These are phyloP conservation scores for Protobothrops flavoviridis DNA, from an alignment of 2,113 vertebrate species.

Conservation along the genomic window DNA sequence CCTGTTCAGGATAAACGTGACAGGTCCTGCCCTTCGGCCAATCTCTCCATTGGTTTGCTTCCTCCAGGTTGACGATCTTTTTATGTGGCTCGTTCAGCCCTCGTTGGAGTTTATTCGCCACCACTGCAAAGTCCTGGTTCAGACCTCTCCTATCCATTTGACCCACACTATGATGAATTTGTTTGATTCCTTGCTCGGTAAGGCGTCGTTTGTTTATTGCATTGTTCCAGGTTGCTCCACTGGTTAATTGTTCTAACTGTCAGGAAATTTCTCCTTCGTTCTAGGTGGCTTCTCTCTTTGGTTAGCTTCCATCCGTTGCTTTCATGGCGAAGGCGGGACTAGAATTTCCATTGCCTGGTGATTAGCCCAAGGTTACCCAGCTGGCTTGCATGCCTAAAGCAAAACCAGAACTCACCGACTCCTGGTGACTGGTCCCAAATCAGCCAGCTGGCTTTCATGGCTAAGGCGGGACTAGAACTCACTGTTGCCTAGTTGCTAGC, in stretches of 20 bases:
- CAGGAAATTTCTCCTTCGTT: too few species aligned
- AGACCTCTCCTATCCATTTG: constrained; percentile 83
- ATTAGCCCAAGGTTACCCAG: neutral
- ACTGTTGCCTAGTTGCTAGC: neutral
- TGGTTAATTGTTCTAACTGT: too few species aligned
- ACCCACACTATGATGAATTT: constrained; percentile 82
- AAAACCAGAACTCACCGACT: neutral
- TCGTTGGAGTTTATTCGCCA: constrained; percentile 81
- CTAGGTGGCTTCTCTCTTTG: too few species aligned
- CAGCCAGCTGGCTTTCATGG: neutral
- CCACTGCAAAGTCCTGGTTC: constrained; percentile 80
- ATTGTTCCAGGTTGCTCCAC: too few species aligned
- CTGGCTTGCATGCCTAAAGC: neutral
- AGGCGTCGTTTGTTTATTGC: constrained; percentile 24
- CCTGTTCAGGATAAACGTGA: neutral
- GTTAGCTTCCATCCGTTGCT: neutral
- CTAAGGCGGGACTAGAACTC: neutral
- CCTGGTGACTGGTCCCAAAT: neutral
- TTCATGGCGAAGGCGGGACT: neutral
- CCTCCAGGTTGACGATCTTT: constrained; percentile 80
- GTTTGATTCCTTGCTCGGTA: constrained; percentile 84
- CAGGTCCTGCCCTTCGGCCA: neutral
- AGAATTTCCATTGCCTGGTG: neutral
- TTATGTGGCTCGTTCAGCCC: constrained; percentile 87
- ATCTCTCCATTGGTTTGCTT: constrained; percentile 39